Conservation (phyloP, 2,888 invertebrate genomes). For the Gymnocheta viridis region DNA sequence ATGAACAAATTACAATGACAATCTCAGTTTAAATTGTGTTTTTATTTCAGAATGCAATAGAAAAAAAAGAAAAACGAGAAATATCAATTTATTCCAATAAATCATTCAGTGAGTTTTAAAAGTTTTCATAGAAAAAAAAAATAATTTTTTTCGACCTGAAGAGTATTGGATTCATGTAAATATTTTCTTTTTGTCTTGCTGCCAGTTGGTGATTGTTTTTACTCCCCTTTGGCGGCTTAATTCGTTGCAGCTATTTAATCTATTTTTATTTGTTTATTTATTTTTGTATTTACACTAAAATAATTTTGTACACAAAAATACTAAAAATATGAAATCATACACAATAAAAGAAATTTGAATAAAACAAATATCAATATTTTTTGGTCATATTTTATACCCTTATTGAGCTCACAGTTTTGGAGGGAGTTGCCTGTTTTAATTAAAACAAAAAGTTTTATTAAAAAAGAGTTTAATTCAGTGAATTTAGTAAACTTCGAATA, state of each 20-base stretch:
- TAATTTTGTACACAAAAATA: not conserved
- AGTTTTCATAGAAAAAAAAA: conserved; percentile 20
- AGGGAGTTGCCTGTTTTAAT: conserved; percentile 43
- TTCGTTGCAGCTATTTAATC: conserved; percentile 50
- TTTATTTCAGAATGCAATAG: not conserved
- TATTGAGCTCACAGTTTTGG: conserved; percentile 32
- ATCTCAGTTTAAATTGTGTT: conserved; percentile 17
- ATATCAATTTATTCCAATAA: conserved; percentile 60
- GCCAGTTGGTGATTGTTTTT: conserved; percentile 54
- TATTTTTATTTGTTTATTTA: not conserved
- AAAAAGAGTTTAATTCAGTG: no score
- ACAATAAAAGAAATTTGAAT: not conserved
- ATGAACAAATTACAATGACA: conserved; percentile 47
- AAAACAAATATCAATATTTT: not conserved
- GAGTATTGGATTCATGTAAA: not conserved
- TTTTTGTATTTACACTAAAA: not conserved
- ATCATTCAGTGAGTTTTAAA: conserved; percentile 40
- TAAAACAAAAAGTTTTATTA: not conserved
- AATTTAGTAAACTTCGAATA: no score
- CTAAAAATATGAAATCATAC: not conserved
- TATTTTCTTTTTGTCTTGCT: conserved; percentile 38
- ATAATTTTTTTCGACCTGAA: not conserved
- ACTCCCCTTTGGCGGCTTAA: conserved; percentile 64
- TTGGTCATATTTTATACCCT: conserved; percentile 18
- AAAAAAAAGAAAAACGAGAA: not conserved